Evolutionary conservation across 2,797 vertebrate genomes (phyloP), one percentile per base, ranked within the genome.

Genomic region (Kryptopterus vitreolus): DNA sequence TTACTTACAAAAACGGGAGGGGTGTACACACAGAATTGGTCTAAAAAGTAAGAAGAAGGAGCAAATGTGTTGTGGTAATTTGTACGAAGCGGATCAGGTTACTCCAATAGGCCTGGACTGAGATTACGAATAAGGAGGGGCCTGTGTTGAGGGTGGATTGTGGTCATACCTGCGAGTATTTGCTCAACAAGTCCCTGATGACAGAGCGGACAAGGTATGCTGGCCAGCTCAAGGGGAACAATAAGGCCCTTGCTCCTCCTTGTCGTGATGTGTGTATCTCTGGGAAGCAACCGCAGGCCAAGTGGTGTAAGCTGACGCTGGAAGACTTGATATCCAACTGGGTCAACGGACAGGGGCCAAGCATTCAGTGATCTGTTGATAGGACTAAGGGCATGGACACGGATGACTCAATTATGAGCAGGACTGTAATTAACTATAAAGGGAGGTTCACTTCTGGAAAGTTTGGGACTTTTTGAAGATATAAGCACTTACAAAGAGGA

Each of bases 131-230:
- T 69, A 58, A 66, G 68, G 70, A 80, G 71, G 63, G 70, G 50
- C 61, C 24, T 65, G 55, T 80, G 81, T 81, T 48, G 71, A 57
- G 75, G 78, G 73, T 61, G 72, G 78, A 81, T 82, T 84, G 81
- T 62, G 77, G 85, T 85, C 84, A 85, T 85, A 86, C 81, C 84
- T 85, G 83, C 80, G 78, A 63, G 81, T 87, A 87, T 87, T 89
- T 87, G 83, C 86, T 87, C 83, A 81, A 86, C 85, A 85, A 87
- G 84, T 85, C 86, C 79, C 82, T 15, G 86, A 88, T 89, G 88
- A 90, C 86, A 89, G 86, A 89, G 81, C 59, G 61, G 81, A 78
- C 76, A 82, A 33, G 68, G 85, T 82, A 81, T 75, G 78, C 76
- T 81, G 76, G 86, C 77, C 86, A 85, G 86, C 82, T 82, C 74